Conservation (phyloP, 2,888 invertebrate genomes). For the Chloroclystis v-ata region DNA sequence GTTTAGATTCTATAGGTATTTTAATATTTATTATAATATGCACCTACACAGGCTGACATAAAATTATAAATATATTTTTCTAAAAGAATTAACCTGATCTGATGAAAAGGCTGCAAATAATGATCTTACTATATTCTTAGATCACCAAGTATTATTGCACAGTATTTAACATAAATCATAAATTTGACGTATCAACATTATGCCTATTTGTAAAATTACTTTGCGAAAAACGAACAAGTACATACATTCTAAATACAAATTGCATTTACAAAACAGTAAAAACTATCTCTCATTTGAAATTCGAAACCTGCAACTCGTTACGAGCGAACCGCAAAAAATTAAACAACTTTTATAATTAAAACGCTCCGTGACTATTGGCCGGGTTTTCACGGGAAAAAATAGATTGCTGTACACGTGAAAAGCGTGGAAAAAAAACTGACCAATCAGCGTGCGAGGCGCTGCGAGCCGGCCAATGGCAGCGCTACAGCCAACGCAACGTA, state of each 20-base stretch:
- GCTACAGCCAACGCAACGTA: conserved; percentile 55
- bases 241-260: not conserved
- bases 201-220: too few relatives aligned
- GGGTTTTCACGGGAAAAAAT: conserved; percentile 66
- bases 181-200: too few relatives aligned
- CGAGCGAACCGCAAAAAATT: conserved; percentile 41
- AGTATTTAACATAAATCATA: too few relatives aligned
- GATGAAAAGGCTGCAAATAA: too few relatives aligned
- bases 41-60: too few relatives aligned
- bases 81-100: too few relatives aligned
- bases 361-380: conserved; percentile 63
- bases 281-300: conserved; percentile 15
- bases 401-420: conserved; percentile 68
- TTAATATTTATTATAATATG: too few relatives aligned
- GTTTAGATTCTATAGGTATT: too few relatives aligned
- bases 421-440: conserved; percentile 68
- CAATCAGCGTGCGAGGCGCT: conserved; percentile 48
- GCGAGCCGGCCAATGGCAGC: conserved; percentile 55
- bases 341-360: conserved; percentile 70
- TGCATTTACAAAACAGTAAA: conserved; percentile 2
- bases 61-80: too few relatives aligned
- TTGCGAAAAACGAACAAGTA: too few relatives aligned
- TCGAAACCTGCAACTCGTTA: conserved; percentile 29
- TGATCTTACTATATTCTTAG: too few relatives aligned
- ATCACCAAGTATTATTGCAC: too few relatives aligned